Percentiles rank a stretch among this genome's conserved stretches.
These are phyloP conservation scores for Dicrurus megarhynchus DNA, from an alignment of 2,113 vertebrate species.

Conservation along the genomic window DNA sequence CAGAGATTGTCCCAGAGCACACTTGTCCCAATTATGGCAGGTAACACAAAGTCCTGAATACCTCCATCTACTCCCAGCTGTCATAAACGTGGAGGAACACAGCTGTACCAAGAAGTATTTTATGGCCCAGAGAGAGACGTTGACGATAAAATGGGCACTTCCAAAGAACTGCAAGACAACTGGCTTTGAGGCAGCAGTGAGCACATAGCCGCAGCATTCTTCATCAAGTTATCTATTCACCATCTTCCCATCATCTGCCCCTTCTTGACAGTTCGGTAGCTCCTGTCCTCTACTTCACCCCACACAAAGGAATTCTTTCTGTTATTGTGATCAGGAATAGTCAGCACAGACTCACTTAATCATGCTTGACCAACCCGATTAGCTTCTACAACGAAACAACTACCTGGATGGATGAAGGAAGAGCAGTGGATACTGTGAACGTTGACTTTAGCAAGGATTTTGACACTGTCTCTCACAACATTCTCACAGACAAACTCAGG, in stretches of 20 bases:
- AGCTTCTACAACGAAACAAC: not conserved
- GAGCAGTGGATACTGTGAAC: not conserved
- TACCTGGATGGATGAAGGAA: not conserved
- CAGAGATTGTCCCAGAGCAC: not conserved
- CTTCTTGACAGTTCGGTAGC: not conserved
- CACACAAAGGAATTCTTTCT: not conserved
- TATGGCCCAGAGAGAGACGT: not conserved
- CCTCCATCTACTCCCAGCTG: not conserved
- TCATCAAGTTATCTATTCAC: not conserved
- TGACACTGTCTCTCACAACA: not conserved
- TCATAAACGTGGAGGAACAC: not conserved
- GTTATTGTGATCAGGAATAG: not conserved
- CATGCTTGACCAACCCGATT: not conserved
- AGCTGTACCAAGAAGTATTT: not conserved
- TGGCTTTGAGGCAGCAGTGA: not conserved
- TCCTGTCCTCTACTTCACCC: not conserved
- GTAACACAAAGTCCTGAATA: not conserved
- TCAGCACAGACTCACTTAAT: not conserved
- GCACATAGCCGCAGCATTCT: not conserved
- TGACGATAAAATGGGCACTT: not conserved
- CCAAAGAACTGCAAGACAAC: not conserved
- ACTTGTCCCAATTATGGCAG: rapidly evolving
- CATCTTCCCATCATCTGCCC: not conserved
- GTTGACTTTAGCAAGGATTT: not conserved
- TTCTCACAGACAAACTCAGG: not conserved